These are phyloP conservation scores for Phania funesta DNA, from an alignment of 2,888 invertebrate genomes.

Conservation along the genomic window DNA sequence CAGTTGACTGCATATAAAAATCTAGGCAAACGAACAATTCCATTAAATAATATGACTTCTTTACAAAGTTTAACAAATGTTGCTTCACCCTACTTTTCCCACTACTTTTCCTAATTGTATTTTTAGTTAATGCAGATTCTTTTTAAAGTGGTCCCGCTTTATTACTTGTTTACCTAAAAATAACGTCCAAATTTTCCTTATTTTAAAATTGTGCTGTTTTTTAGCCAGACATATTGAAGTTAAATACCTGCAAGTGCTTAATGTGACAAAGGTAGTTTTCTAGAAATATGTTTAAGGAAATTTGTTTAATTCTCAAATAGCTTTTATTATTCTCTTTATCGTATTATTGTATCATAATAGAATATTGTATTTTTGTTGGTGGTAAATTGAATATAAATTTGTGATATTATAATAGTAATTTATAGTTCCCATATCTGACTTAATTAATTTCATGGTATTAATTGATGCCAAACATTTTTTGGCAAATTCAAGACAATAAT, in stretches of 20 bases:
- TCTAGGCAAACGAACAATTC: constrained; percentile 44
- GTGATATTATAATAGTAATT: no score
- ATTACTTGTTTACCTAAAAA: constrained; percentile 18
- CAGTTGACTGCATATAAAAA: constrained; percentile 49
- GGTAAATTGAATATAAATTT: no score
- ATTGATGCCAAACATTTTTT: no score
- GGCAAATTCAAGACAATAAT: no score
- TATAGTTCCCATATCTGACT: no score
- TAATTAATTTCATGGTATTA: no score
- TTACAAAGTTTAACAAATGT: constrained; percentile 49
- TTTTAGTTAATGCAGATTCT: constrained; percentile 2
- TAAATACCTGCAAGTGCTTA: background rate
- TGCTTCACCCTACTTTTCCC: background rate
- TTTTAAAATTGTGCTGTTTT: background rate
- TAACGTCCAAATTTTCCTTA: constrained; percentile 6
- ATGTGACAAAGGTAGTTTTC: no score
- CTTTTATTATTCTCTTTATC: no score
- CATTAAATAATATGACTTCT: constrained; percentile 60
- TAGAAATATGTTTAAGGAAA: no score
- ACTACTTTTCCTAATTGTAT: constrained; percentile 11
- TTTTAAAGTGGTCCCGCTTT: constrained; percentile 1
- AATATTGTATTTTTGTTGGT: no score
- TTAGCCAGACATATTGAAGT: background rate
- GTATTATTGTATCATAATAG: no score
- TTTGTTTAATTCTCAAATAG: no score